Base-by-base conservation (phyloP, 2,113 vertebrate genomes). In the Phocoena sinus region DNA sequence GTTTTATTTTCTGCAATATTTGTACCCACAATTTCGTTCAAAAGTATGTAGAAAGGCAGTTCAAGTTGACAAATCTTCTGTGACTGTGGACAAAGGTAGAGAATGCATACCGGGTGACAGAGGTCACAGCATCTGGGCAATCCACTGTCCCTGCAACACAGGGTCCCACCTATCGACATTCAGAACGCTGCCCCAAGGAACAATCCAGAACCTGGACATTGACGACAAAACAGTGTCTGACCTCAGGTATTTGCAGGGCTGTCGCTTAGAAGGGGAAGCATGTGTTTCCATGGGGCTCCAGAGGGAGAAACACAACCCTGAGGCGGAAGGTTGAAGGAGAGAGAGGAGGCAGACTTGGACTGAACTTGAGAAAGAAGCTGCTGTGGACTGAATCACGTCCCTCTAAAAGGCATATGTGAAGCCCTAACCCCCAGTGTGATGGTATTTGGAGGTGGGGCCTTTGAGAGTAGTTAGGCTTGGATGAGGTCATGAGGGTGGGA, bases 71-170 rank as follows among this genome's bases (percentile, higher is more conserved):
- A 38, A 21, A n/a, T 70, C 14, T 60, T 20, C 74, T 25, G 1
- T 1, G 65, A 3, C 7, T 1, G 26, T 20, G 41, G 56, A 1
- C 12, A 11, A 56, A 31, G 56, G 67, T 2, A 36, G 91, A 84
- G 79, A 7, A n/a, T 3, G 9, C 14, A 3, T 11, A 5, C 21
- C 2, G 44, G 36, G 41, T 3, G 50, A n/a, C 50, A 8, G 20
- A 77, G 62, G 33, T 20, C 56, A 11, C 1, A 28, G 41, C 2
- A 6, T 18, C 85, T 3, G 9, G 25, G 10, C 8, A 2, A 15
- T 8, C 70, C 58, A 9, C 31, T 5, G 18, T 41, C 28, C 15
- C 13, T 5, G 10, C 50, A 2, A 6, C 7, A 2, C 8, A 12
- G 67, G 18, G 9, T 23, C 92, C 53, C 28, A 8, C 26, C 26